These are phyloP conservation scores for Bubo scandiacus DNA, from an alignment of 2,113 vertebrate species.

Conservation along the genomic window DNA sequence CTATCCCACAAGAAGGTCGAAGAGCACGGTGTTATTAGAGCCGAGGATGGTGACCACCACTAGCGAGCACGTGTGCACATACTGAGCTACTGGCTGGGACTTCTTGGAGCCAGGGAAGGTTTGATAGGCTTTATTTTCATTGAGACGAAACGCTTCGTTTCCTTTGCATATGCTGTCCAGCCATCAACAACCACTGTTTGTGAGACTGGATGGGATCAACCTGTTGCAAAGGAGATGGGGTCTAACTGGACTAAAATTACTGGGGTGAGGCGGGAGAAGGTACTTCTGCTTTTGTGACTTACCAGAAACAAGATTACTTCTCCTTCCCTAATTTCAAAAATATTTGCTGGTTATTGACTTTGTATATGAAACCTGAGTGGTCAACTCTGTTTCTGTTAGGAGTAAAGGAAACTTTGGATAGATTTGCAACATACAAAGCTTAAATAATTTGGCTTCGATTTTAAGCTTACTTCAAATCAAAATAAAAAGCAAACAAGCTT, in stretches of 20 bases:
- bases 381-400: not conserved
- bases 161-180: not conserved
- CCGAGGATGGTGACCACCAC: rapidly evolving
- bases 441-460: not conserved
- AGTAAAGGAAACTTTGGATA: not conserved
- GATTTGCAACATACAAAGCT: not conserved
- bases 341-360: not conserved
- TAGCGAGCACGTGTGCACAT: rapidly evolving
- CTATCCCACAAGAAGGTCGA: not conserved
- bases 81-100: no score
- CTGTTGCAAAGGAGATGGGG: not conserved
- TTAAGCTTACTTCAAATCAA: not conserved
- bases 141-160: rapidly evolving
- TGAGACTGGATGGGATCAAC: not conserved
- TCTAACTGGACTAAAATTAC: not conserved
- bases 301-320: not conserved
- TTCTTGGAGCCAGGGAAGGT: rapidly evolving
- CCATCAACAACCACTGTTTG: not conserved
- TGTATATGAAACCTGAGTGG: not conserved
- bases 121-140: not conserved
- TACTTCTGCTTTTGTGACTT: not conserved
- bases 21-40: no score
- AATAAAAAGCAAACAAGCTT: not conserved
- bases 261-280: not conserved
- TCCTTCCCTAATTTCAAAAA: not conserved